These are phyloP conservation scores for Drosophila kanekoi DNA, from an alignment of 2,888 invertebrate genomes.

Conservation along the genomic window DNA sequence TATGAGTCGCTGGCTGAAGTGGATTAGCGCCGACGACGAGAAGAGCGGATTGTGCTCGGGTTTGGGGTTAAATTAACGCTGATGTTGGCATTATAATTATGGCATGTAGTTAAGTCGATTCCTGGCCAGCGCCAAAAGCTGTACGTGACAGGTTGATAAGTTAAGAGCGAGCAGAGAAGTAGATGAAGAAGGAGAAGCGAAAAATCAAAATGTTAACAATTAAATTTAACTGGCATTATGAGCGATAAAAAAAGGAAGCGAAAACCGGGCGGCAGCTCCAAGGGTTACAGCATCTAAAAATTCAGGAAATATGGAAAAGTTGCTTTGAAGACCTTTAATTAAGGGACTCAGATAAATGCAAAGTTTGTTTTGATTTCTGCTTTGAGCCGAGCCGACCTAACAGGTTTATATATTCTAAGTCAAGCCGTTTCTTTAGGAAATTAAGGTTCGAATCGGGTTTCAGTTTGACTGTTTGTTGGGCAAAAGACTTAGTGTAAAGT, in stretches of 20 bases:
- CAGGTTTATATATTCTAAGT: no score
- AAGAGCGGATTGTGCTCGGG: slow-evolving; percentile 25
- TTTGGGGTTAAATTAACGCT: slow-evolving; percentile 61
- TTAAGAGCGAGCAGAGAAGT: slow-evolving; percentile 2
- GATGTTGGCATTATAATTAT: slow-evolving; percentile 76
- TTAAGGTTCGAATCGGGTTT: no score
- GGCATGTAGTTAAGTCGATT: slow-evolving; percentile 66
- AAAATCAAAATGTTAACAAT: slow-evolving; percentile 44
- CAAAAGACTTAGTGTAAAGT: no score
- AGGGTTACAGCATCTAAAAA: not conserved
- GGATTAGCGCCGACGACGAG: slow-evolving; percentile 35
- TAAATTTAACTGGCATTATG: slow-evolving; percentile 29
- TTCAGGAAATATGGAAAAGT: not conserved
- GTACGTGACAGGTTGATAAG: slow-evolving; percentile 42
- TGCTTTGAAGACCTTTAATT: not conserved
- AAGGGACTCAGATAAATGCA: not conserved
- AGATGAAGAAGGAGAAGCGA: not conserved
- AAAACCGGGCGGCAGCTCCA: not conserved
- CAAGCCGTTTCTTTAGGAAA: no score
- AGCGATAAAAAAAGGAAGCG: not conserved
- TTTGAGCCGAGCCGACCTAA: no score
- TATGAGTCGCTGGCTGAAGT: slow-evolving; percentile 49
- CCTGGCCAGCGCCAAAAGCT: slow-evolving; percentile 18
- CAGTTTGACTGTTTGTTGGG: no score
- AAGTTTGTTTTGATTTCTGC: not conserved